Conservation (phyloP, 2,797 vertebrate species). For the Petrocephalus sullivani region DNA sequence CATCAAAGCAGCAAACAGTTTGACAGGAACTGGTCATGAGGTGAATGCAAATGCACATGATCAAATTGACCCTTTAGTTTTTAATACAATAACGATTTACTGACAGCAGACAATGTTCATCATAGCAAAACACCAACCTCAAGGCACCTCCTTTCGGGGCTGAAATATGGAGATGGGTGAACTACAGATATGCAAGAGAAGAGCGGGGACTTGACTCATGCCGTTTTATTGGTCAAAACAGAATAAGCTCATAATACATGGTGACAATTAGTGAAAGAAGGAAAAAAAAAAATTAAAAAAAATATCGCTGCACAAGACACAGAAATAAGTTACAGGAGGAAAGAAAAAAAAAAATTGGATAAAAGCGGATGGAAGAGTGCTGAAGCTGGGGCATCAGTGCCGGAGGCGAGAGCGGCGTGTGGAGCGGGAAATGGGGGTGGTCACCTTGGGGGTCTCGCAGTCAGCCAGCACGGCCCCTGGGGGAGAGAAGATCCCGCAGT, state of each 20-base stretch:
- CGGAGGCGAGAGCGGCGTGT: slow-evolving; percentile 66
- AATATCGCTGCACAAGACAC: neutral
- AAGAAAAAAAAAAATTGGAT: slow-evolving; percentile 18
- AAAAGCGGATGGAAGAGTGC: neutral
- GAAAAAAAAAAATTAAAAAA: neutral
- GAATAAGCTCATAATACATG: neutral
- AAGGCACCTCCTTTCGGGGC: neutral
- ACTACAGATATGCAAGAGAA: neutral
- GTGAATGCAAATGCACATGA: neutral
- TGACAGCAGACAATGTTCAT: neutral
- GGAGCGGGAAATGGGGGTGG: slow-evolving; percentile 79
- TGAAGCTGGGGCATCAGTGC: slow-evolving; percentile 46
- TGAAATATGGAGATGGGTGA: neutral
- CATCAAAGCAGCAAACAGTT: neutral
- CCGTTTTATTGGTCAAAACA: neutral
- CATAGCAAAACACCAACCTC: neutral
- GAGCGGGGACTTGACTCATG: neutral
- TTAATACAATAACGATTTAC: neutral
- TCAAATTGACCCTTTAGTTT: neutral
- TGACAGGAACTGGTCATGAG: neutral
- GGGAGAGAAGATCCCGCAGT: neutral
- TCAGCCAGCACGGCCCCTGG: slow-evolving; percentile 72
- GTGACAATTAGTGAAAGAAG: neutral
- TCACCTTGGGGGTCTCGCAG: slow-evolving; percentile 84
- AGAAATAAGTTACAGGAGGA: neutral